Base-by-base conservation (phyloP, 2,797 vertebrate genomes). In the Loris lydekkerianus region DNA sequence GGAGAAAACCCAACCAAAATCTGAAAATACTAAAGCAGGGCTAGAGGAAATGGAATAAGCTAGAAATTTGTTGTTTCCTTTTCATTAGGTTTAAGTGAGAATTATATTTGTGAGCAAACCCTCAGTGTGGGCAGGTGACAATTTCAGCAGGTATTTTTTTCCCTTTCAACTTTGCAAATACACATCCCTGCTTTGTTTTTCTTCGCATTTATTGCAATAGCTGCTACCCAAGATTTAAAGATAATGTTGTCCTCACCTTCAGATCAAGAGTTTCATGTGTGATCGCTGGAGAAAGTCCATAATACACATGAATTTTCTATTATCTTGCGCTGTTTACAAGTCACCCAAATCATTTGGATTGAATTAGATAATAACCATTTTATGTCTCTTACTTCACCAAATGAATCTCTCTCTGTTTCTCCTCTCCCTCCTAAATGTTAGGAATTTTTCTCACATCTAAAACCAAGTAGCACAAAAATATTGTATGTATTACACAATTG, bases 81-180 rank as follows among this genome's bases (percentile, higher is more conserved):
- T 94, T 75, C 10, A 2, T 93, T 84, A 53, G 61, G 63, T 72
- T 93, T 76, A 94, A 77, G 89, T 90, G 96, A 96, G 95, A 96
- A 96, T 76, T 63, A 11, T 46, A 73, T 95, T 80, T 90, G 84
- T 73, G 82, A 96, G 91, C 67, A 63, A 87, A 92, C 37, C 61
- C 81, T 97, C 43, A 25, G 91, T 97, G 97, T 96, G 97, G 97
- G 97, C 89, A 97, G 97, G 96, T 97, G 97, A 97, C 86, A 91
- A 85, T 86, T 96, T 96, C 93, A 93, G 70, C 67, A 78, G 94
- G 65, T 91, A 82, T 94, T 93, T 77, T 27, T 63, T 11, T 21
- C 73, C 75, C 81, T 53, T 53, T 89, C 95, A 96, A 89, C 93
- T 58, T 34, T 29, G 15, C 70, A 61, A 65, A 91, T 15, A 27